phyloP scores from a whole-genome alignment of 2,888 invertebrate genomes.

The Iphiclides podalirius region DNA sequence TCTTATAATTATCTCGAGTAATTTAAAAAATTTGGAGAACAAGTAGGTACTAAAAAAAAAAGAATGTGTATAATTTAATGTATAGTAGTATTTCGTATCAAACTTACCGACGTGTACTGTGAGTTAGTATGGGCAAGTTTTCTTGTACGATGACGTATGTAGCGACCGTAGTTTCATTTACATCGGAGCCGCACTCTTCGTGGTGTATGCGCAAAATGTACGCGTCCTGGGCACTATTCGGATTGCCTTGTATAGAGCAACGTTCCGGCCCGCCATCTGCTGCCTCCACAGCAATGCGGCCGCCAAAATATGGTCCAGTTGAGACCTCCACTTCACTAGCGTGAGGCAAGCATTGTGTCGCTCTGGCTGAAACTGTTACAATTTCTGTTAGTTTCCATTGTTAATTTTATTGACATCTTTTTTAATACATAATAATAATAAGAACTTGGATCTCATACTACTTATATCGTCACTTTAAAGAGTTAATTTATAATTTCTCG shows the following conservation, averaged over 20 bases:
- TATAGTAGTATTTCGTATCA: no score
- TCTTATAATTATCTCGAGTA: neutral
- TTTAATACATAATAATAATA: no score
- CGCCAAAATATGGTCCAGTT: slow-evolving; percentile 90
- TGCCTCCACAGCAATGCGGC: slow-evolving; percentile 87
- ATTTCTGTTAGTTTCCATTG: neutral
- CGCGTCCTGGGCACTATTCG: slow-evolving; percentile 84
- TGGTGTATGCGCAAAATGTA: slow-evolving; percentile 88
- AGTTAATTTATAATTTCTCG: no score
- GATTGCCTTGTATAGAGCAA: slow-evolving; percentile 87
- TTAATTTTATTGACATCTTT: no score
- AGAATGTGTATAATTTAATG: no score
- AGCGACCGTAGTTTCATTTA: slow-evolving; percentile 89
- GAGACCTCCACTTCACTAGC: slow-evolving; percentile 91
- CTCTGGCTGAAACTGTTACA: slow-evolving; percentile 87
- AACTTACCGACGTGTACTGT: slow-evolving; percentile 85
- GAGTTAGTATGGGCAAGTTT: slow-evolving; percentile 89
- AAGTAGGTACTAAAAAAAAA: no score
- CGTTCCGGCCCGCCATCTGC: slow-evolving; percentile 84
- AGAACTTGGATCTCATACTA: no score
- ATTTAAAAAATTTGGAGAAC: no score
- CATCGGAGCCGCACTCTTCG: slow-evolving; percentile 85
- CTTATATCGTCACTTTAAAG: no score
- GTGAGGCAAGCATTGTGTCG: slow-evolving; percentile 88
- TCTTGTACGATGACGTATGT: slow-evolving; percentile 92